Evolutionary conservation across 2,113 vertebrate species (phyloP).

Genomic region (Pseudopipra pipra): DNA sequence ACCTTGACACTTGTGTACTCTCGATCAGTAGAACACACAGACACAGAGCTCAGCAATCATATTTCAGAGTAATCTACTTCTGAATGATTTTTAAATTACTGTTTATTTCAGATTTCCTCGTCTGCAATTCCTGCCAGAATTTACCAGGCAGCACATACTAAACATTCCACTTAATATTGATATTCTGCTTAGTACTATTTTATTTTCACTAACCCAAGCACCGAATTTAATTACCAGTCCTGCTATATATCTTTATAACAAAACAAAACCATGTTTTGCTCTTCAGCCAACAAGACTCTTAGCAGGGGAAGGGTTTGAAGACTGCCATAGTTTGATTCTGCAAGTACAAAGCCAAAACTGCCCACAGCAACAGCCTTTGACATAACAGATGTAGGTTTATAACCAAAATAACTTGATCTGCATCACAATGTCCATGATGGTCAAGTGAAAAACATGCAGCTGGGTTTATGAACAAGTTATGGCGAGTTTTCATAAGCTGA

Average conservation of each 20-base stretch:
- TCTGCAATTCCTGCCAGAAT: not conserved
- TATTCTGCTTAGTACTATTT: not conserved
- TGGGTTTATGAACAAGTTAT: not conserved
- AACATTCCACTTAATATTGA: not conserved
- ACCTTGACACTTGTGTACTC: not conserved
- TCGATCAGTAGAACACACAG: not conserved
- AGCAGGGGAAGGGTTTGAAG: not conserved
- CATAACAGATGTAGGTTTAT: not conserved
- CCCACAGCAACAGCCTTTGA: not conserved
- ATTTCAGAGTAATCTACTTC: not conserved
- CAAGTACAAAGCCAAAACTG: not conserved
- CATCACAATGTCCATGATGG: not conserved
- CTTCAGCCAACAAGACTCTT: not conserved
- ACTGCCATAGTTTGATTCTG: not conserved
- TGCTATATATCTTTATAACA: not conserved
- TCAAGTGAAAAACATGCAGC: not conserved
- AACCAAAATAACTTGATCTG: not conserved
- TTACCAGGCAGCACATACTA: not conserved
- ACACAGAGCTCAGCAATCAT: not conserved
- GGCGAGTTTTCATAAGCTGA: not conserved
- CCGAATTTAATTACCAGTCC: not conserved
- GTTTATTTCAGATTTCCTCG: not conserved
- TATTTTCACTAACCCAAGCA: not conserved
- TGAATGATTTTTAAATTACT: not conserved
- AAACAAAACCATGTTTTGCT: not conserved